Percentiles rank a stretch among this genome's conserved stretches.
These are phyloP conservation scores for Vulpes ferrilata DNA, from an alignment of 2,113 vertebrate genomes.

Conservation along the genomic window DNA sequence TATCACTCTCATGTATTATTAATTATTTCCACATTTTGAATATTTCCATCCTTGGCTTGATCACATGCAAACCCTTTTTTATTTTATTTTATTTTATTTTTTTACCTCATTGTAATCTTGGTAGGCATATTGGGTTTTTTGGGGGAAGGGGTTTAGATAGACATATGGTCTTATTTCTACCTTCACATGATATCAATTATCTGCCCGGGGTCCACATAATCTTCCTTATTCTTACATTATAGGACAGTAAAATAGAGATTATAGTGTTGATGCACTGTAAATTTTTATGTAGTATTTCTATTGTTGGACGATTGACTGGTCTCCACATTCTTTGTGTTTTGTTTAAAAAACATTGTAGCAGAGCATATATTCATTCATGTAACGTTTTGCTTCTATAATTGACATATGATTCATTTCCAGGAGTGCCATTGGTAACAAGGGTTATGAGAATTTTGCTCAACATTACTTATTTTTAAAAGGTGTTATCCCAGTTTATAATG, in stretches of 20 bases:
- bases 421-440: not conserved
- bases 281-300: not conserved
- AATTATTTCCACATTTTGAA: not conserved
- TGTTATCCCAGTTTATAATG: not conserved
- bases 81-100: not conserved
- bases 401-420: not conserved
- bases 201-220: not conserved
- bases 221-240: constrained; percentile 18
- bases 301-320: not conserved
- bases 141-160: not conserved
- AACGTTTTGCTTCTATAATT: not conserved
- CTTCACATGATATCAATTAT: not conserved
- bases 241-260: not conserved
- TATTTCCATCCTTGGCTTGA: not conserved
- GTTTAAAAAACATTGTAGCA: not conserved
- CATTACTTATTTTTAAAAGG: not conserved
- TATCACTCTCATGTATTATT: not conserved
- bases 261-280: not conserved
- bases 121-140: not conserved
- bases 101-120: not conserved
- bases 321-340: constrained; percentile 42
- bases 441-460: not conserved
- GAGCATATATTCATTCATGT: not conserved
- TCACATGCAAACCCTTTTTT: not conserved
- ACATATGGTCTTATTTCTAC: not conserved